These are phyloP conservation scores for Thalassoma bifasciatum DNA, from an alignment of 2,113 vertebrate genomes.

Conservation along the genomic window DNA sequence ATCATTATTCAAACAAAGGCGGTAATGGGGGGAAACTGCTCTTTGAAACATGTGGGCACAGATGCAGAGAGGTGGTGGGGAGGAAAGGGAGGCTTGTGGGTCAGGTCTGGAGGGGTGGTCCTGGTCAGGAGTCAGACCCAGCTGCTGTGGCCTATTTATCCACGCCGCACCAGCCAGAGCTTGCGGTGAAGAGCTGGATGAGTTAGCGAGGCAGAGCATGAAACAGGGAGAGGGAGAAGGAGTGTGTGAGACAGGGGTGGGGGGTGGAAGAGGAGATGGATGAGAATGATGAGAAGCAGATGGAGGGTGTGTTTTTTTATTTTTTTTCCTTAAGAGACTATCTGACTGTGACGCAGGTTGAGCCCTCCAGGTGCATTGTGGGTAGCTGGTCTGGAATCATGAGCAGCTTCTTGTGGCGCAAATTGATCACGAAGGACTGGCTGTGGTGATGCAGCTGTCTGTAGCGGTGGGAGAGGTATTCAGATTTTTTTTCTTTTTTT, in stretches of 20 bases:
- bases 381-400: constrained; percentile 49
- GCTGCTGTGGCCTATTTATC: constrained; percentile 76
- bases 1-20: constrained; percentile 56
- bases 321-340: constrained; percentile 23
- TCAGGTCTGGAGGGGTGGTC: constrained; percentile 76
- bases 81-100: constrained; percentile 54
- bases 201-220: constrained; percentile 60
- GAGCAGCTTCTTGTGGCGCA: constrained; percentile 54
- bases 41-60: constrained; percentile 46
- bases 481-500: neutral
- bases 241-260: constrained; percentile 49
- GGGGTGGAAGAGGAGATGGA: constrained; percentile 59
- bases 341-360: constrained; percentile 75
- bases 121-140: constrained; percentile 67
- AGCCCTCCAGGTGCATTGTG: constrained; percentile 78
- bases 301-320: constrained; percentile 52
- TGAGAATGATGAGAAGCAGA: constrained; percentile 78
- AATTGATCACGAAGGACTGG: constrained; percentile 37
- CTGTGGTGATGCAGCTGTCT: constrained; percentile 55
- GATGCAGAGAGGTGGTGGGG: constrained; percentile 37
- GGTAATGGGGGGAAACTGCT: constrained; percentile 33
- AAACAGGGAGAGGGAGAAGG: constrained; percentile 51
- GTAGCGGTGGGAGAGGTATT: constrained; percentile 9
- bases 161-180: constrained; percentile 63
- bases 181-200: constrained; percentile 62